Evolutionary conservation across 2,797 vertebrate genomes (phyloP).

Genomic region (Apodemus agrarius): DNA sequence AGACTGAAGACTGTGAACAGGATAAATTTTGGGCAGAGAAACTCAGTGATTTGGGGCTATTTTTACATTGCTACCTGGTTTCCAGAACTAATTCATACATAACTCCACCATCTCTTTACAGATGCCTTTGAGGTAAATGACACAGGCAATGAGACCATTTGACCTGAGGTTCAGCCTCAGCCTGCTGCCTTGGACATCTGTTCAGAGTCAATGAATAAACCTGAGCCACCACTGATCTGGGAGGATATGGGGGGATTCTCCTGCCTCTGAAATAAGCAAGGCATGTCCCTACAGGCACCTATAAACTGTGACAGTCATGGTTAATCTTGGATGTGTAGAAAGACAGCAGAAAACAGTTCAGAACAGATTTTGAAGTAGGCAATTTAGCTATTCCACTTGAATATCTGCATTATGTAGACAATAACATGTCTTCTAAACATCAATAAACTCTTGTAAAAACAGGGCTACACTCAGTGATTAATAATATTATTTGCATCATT

Average conservation of each 20-base stretch:
- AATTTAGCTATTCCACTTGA: constrained; percentile 1
- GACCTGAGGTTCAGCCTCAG: background rate
- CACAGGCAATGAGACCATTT: background rate
- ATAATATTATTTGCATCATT: background rate
- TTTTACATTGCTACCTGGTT: background rate
- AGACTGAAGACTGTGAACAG: background rate
- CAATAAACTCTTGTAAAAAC: background rate
- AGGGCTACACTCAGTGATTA: background rate
- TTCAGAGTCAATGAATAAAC: background rate
- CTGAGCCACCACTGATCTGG: background rate
- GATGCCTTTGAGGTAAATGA: background rate
- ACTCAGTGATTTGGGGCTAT: background rate
- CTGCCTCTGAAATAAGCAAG: background rate
- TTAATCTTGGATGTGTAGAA: constrained; percentile 21
- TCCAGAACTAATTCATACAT: background rate
- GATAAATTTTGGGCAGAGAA: background rate
- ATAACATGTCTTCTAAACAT: background rate
- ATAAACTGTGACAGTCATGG: background rate
- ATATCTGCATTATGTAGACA: constrained; percentile 9
- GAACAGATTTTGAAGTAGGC: background rate
- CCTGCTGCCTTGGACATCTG: background rate
- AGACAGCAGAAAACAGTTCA: background rate
- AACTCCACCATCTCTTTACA: background rate
- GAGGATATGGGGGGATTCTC: background rate
- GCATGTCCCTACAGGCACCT: background rate